Evolutionary conservation across 2,113 vertebrate genomes (phyloP), one percentile per base, ranked within the genome.

Genomic region (Montifringilla adamsi): DNA sequence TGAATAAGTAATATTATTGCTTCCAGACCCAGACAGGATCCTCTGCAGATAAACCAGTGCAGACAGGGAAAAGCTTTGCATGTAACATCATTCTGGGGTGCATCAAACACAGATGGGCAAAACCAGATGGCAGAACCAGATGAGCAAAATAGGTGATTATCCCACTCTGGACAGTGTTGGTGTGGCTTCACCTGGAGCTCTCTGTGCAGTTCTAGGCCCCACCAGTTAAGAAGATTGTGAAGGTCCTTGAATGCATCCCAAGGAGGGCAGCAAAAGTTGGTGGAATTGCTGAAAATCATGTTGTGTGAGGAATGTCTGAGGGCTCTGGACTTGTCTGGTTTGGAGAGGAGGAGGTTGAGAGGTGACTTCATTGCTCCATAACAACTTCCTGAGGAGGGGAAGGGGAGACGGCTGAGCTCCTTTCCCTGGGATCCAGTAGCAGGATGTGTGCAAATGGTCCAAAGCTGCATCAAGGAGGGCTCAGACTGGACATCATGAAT

Each of bases 161-260:
- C 21, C n/a, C 2, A 2, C 53, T 44, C 26, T 46, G 26, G 19
- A 50, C 20, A 63, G 47, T 0, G 0, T 27, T 86, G 23, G 4
- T 83, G 31, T 7, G 6, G 49, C 55, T 31, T 86, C 49, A 58
- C 20, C 6, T 62, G 28, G 47, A 59, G 13, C 3, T 22, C 22
- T 30, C 26, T 33, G 10, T 67, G 69, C 30, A 43, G 43, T 68
- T 56, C 70, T 68, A n/a, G 47, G 16, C 19, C 18, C 7, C 26
- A 47, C 11, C 10, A 37, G 22, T 59, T 64, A 31, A 49, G 17
- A 74, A 58, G 27, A 11, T 21, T 66, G 18, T 64, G 33, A 64
- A 78, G 13, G 27, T 47, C 53, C 44, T 27, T 82, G 47, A 63
- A 46, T 68, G n/a, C 21, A 30, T 68, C 55, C 17, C 20, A 62